A percentile compares a stretch with the other conserved stretches of the same genome.
Conservation (phyloP, 2,888 invertebrate species). For the Mythimna ferrago region DNA sequence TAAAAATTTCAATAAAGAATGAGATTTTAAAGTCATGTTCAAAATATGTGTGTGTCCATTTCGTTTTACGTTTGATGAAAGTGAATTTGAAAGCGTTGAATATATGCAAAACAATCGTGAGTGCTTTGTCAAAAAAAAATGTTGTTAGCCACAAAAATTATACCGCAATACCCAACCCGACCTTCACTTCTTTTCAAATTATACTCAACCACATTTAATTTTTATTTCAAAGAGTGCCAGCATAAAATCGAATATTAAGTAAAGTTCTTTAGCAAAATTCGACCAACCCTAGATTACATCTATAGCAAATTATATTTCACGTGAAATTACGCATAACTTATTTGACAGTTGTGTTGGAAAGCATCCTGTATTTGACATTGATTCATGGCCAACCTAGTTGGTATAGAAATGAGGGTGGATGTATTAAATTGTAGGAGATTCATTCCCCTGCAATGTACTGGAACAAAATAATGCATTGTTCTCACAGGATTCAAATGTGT, state of each 20-base stretch:
- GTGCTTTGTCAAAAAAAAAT: constrained; percentile 9
- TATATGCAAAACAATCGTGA: constrained; percentile 7
- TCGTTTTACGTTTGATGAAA: constrained; percentile 9
- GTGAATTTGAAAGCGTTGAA: background rate
- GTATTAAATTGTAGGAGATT: constrained; percentile 66
- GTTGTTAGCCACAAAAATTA: background rate
- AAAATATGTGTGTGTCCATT: background rate
- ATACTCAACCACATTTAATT: constrained; percentile 2
- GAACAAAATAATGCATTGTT: constrained; percentile 69
- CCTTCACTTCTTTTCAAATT: constrained; percentile 6
- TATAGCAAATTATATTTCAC: constrained; percentile 57
- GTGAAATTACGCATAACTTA: constrained; percentile 66
- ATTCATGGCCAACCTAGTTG: constrained; percentile 58
- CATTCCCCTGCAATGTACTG: constrained; percentile 68
- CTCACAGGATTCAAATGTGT: constrained; percentile 52
- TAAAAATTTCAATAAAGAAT: background rate
- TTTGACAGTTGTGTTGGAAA: constrained; percentile 61
- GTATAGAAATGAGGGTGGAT: constrained; percentile 49
- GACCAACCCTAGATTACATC: constrained; percentile 50
- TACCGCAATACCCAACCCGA: background rate
- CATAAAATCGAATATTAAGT: constrained; percentile 9
- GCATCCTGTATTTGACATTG: constrained; percentile 66
- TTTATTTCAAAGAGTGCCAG: constrained; percentile 4
- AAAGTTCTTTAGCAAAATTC: constrained; percentile 32
- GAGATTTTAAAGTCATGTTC: background rate